A percentile compares a stretch with the other conserved stretches of the same genome.
phyloP scores from a whole-genome alignment of 2,888 invertebrate species.

The Scrobipalpa costella region DNA sequence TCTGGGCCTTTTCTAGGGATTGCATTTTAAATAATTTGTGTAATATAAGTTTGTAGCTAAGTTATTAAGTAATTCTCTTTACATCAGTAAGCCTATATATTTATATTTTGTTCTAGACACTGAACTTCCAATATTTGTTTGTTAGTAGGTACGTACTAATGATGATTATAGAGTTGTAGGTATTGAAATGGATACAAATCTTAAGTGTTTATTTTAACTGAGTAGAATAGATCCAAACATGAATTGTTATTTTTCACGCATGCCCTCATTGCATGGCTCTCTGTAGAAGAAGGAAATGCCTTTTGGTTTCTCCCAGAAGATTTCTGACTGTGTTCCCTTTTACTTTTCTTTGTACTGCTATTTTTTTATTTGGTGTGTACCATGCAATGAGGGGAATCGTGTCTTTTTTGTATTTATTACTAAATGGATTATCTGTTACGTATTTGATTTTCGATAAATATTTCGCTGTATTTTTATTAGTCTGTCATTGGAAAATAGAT shows the following conservation, averaged over 20 bases:
- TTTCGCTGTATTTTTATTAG: constrained; percentile 76
- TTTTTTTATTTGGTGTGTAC: constrained; percentile 21
- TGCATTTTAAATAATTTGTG: constrained; percentile 77
- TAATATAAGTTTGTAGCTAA: constrained; percentile 75
- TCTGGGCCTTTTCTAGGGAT: constrained; percentile 63
- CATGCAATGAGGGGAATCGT: constrained; percentile 61
- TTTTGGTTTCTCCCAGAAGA: constrained; percentile 14
- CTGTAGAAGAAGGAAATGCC: not conserved
- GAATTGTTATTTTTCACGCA: constrained; percentile 63
- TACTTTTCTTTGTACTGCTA: not conserved
- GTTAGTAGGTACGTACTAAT: constrained; percentile 64
- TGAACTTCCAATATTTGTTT: constrained; percentile 74
- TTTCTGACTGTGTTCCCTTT: constrained; percentile 1
- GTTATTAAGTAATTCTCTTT: constrained; percentile 77
- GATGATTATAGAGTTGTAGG: constrained; percentile 55
- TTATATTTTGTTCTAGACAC: constrained; percentile 75
- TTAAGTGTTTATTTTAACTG: constrained; percentile 64
- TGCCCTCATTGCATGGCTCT: constrained; percentile 57
- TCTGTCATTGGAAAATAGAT: constrained; percentile 74
- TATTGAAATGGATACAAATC: constrained; percentile 65
- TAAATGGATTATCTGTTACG: constrained; percentile 73
- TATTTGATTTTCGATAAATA: constrained; percentile 77
- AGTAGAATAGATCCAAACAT: too few species aligned
- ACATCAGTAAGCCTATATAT: constrained; percentile 77
- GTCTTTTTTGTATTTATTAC: constrained; percentile 64